Percentiles rank a stretch among this genome's conserved stretches.
Evolutionary conservation across 2,113 vertebrate genomes (phyloP).

Genomic region (Austrofundulus limnaeus): DNA sequence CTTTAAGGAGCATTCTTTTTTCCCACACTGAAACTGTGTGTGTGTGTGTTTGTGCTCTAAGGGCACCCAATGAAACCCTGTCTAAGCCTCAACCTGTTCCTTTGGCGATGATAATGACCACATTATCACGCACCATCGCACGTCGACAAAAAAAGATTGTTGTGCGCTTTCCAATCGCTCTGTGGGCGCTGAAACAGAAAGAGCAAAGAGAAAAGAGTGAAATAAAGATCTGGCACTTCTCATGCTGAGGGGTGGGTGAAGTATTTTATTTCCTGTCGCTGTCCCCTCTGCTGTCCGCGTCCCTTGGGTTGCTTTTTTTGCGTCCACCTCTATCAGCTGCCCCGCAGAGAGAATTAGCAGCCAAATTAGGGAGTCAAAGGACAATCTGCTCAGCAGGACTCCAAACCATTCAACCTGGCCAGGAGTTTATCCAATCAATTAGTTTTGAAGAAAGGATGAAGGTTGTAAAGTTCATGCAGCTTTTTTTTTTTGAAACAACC

Average conservation of each 20-base stretch:
- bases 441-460: conserved; percentile 1
- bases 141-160: conserved; percentile 92
- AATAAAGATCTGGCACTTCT: conserved; percentile 83
- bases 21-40: conserved; percentile 83
- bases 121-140: conserved; percentile 95
- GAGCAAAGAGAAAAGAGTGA: conserved; percentile 61
- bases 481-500: not conserved
- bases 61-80: conserved; percentile 89
- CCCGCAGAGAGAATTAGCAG: conserved; percentile 95
- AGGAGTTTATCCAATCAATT: conserved; percentile 21
- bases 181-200: conserved; percentile 74
- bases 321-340: conserved; percentile 86
- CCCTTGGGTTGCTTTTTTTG: conserved; percentile 31
- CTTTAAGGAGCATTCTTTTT: conserved; percentile 88
- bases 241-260: conserved; percentile 72
- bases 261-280: conserved; percentile 72
- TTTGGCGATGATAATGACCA: conserved; percentile 93
- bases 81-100: conserved; percentile 97
- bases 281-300: conserved; percentile 17
- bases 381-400: conserved; percentile 60
- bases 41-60: conserved; percentile 73
- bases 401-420: conserved; percentile 40
- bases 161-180: conserved; percentile 92
- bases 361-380: conserved; percentile 90
- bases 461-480: not conserved